Evolutionary conservation across 2,888 invertebrate genomes (phyloP).

Genomic region (Hylaea fasciaria): DNA sequence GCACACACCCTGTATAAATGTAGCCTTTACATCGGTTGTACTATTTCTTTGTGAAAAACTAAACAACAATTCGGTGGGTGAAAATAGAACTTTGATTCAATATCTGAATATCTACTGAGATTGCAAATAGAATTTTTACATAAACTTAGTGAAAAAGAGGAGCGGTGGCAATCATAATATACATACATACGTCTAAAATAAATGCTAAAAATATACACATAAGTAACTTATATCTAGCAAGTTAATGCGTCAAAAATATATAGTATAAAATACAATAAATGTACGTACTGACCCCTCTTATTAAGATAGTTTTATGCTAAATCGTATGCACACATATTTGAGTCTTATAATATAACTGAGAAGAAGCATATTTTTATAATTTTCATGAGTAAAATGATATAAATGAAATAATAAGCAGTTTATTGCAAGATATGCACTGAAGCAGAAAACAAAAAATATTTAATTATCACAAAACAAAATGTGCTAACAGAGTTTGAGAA

Average conservation of each 20-base stretch:
- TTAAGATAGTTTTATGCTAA: constrained; percentile 15
- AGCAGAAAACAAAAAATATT: constrained; percentile 11
- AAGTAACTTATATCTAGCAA: constrained; percentile 53
- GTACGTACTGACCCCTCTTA: constrained; percentile 50
- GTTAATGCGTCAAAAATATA: constrained; percentile 53
- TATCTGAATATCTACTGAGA: constrained; percentile 44
- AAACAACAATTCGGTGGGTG: constrained; percentile 65
- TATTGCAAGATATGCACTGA: constrained; percentile 5
- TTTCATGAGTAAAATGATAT: background rate
- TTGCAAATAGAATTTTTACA: constrained; percentile 44
- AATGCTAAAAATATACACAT: constrained; percentile 68
- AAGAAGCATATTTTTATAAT: background rate
- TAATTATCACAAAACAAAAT: constrained; percentile 21
- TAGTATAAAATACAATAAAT: constrained; percentile 45
- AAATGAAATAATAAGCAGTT: constrained; percentile 6
- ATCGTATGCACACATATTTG: constrained; percentile 7
- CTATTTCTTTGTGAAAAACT: constrained; percentile 46
- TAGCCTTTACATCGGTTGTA: constrained; percentile 42
- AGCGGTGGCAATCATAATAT: constrained; percentile 62
- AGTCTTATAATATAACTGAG: background rate
- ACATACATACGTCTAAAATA: constrained; percentile 64
- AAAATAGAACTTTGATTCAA: constrained; percentile 47
- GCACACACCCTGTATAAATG: constrained; percentile 26
- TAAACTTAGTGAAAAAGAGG: constrained; percentile 42
- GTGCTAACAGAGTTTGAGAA: background rate